Evolutionary conservation across 2,113 vertebrate species (phyloP), one percentile per base, ranked within the genome.

Genomic region (Amphiprion percula): DNA sequence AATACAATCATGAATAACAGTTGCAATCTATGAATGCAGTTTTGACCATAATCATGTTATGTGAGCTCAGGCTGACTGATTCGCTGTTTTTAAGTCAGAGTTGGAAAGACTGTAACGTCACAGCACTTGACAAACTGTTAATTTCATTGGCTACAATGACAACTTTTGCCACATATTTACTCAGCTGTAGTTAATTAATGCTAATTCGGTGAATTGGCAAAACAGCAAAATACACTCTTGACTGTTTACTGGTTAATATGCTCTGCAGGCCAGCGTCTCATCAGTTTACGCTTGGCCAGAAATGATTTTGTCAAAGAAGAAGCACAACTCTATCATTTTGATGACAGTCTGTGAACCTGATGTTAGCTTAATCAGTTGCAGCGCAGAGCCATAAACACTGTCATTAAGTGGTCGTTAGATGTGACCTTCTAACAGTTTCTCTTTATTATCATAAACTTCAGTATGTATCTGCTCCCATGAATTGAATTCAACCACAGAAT

Each of bases 1-100:
- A 67, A 66, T 24, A 17, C 47, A 68, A 53, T 79, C 47, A 67
- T 58, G 28, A 79, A 37, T 61, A 68, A 56, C 30, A 54, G 28
- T 10, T 65, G 17, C 12, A 41, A 62, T 77, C 7, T 28, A 11
- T 16, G 47, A 50, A 50, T 30, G 44, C 8, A 16, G n/a, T 49
- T 54, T 61, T 46, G 30, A 11, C 12, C 24, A 17, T 37, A 30
- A 62, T 53, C 2, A 10, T 64, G 8, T 68, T 50, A 50, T 49
- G 30, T 65, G 44, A 64, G 24, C 26, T 28, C 3, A n/a, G 16
- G 21, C 28, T 55, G 49, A 69, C 60, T 0, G 2, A 21, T 1
- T 9, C 3, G 4, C 33, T 33, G 2, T 58, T 60, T 64, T 37
- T 37, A 72, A 47, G 56, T 68, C 55, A 53, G 46, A 39, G 33